Conservation (phyloP, 2,888 invertebrate species). For the Hypena proboscidalis region DNA sequence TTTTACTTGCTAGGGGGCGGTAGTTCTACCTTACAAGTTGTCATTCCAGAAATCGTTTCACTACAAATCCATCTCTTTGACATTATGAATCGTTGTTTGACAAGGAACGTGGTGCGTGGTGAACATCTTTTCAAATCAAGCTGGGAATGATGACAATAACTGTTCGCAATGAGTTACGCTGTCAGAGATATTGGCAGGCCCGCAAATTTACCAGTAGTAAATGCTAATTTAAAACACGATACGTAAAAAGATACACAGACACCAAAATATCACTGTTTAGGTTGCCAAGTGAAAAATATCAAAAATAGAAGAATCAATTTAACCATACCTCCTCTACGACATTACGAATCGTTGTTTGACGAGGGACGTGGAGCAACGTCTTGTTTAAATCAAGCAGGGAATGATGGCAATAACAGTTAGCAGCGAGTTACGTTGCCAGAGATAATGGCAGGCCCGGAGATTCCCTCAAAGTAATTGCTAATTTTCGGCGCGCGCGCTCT, state of each 20-base stretch:
- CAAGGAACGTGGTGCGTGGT: slow-evolving; percentile 64
- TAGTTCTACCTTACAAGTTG: no score
- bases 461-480: slow-evolving; percentile 79
- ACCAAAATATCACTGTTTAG: no score
- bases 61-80: slow-evolving; percentile 31
- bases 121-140: slow-evolving; percentile 82
- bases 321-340: slow-evolving; percentile 33
- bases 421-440: slow-evolving; percentile 67
- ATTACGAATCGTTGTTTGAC: slow-evolving; percentile 35
- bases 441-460: slow-evolving; percentile 73
- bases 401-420: slow-evolving; percentile 81
- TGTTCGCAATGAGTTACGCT: slow-evolving; percentile 75
- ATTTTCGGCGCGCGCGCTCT: slow-evolving; percentile 60
- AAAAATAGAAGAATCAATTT: no score
- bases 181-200: slow-evolving; percentile 69
- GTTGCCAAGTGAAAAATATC: no score
- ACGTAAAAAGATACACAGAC: no score
- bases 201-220: slow-evolving; percentile 75
- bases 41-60: no score
- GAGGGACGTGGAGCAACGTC: slow-evolving; percentile 66
- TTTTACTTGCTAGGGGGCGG: no score
- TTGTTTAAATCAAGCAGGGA: slow-evolving; percentile 80
- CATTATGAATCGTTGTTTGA: slow-evolving; percentile 32
- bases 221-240: slow-evolving; percentile 74
- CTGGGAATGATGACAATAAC: slow-evolving; percentile 78